A percentile compares a stretch with the other conserved stretches of the same genome.
Evolutionary conservation across 2,888 invertebrate species (phyloP).

Genomic region (Melikaiella ostensackeni): DNA sequence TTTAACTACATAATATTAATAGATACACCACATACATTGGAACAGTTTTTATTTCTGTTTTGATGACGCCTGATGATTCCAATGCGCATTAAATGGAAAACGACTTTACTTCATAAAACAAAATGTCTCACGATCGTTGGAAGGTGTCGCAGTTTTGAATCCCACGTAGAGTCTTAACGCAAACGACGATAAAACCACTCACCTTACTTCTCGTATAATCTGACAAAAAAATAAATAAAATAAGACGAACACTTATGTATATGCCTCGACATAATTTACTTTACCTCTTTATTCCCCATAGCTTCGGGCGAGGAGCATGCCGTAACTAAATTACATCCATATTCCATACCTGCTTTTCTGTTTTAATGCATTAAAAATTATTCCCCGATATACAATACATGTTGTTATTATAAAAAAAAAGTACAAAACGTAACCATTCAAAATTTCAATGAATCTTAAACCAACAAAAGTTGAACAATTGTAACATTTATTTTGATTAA

Average conservation of each 20-base stretch:
- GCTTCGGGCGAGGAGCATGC: neutral
- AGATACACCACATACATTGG: neutral
- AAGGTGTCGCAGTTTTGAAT: neutral
- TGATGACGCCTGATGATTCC: neutral
- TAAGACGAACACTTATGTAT: neutral
- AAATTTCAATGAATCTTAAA: no score
- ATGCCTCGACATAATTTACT: neutral
- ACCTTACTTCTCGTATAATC: neutral
- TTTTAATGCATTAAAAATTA: neutral
- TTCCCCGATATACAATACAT: neutral
- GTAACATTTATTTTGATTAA: no score
- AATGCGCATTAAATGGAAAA: neutral
- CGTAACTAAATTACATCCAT: neutral
- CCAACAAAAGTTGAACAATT: no score
- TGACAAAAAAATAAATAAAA: neutral
- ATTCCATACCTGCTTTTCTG: neutral
- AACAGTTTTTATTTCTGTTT: neutral
- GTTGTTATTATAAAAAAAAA: neutral
- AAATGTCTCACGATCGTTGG: neutral
- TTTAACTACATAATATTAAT: neutral
- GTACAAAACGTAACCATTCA: no score
- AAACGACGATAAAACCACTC: constrained; percentile 3
- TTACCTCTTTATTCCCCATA: neutral
- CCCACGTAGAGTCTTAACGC: neutral
- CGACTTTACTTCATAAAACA: neutral